Percentiles rank a stretch among this genome's conserved stretches.
Conservation (phyloP, 2,888 invertebrate genomes). For the Leucania comma region DNA sequence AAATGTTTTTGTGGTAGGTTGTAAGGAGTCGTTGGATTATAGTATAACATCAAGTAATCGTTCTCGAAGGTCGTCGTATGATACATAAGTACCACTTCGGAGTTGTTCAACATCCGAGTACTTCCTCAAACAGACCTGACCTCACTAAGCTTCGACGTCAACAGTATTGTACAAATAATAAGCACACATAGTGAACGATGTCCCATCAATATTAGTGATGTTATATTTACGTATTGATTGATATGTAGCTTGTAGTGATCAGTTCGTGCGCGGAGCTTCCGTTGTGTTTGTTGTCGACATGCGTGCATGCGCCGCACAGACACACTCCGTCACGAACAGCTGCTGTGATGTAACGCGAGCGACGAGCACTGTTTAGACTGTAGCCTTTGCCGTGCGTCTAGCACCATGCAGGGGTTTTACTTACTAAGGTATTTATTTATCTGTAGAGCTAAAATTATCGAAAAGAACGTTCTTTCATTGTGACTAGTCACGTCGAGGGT, state of each 20-base stretch:
- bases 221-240: not conserved
- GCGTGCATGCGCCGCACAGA: not conserved
- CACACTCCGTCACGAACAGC: not conserved
- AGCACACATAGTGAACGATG: no score
- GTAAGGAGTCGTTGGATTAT: not conserved
- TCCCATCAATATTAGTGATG: not conserved
- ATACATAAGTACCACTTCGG: not conserved
- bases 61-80: not conserved
- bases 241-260: not conserved
- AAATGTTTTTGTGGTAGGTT: not conserved
- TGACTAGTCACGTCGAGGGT: no score
- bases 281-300: not conserved
- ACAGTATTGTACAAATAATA: not conserved
- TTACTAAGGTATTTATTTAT: not conserved
- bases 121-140: slow-evolving; percentile 1
- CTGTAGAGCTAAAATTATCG: not conserved
- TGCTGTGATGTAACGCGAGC: slow-evolving; percentile 36
- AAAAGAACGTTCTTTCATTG: not conserved
- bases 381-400: slow-evolving; percentile 33
- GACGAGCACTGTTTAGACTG: slow-evolving; percentile 58
- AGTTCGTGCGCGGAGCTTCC: slow-evolving; percentile 15
- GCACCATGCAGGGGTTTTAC: not conserved
- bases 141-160: not conserved
- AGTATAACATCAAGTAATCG: not conserved
- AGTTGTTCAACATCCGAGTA: not conserved